Evolutionary conservation across 2,113 vertebrate species (phyloP), one percentile per base, ranked within the genome.

Genomic region (Salvelinus namaycush): DNA sequence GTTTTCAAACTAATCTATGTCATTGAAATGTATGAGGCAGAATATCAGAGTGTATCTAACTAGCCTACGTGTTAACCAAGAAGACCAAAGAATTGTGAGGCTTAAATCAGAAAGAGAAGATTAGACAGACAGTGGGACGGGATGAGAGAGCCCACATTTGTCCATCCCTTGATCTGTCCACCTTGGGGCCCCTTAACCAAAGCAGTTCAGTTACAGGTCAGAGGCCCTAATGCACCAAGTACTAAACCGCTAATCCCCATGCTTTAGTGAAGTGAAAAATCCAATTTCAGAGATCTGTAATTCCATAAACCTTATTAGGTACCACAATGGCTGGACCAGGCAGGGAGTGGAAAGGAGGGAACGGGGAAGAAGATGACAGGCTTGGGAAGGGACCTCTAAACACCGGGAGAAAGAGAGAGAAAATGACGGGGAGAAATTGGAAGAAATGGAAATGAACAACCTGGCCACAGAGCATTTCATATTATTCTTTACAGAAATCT

Each of bases 211-310:
- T 81, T 76, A 81, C 87, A 86, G 89, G 88, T 84, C 86, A 90
- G 27, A 31, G 27, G 11, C 26, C 39, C 71, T 81, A 11, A 60
- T 79, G 84, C 80, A 72, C 39, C 72, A 20, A 4, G 66, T 70
- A 70, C 82, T 83, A 88, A 89, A 86, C 79, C 81, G 22, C 20
- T 87, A 88, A 92, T 88, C 87, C 9, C 39, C 39, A 44, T 80
- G 88, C 89, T 87, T 44, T 44, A 29, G 65, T 14, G 65, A 1
- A 85, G 87, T 82, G 85, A 86, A 80, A 90, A 93, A 92, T 92
- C 89, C 87, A 88, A 90, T 93, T 92, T 90, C 85, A 86, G 87
- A 92, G 86, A 88, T 89, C 82, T 90, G 89, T 91, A 91, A 90
- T 90, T 89, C 87, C 81, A 88, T 89, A 91, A 91, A 91, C 81